Percentiles rank a stretch among this genome's conserved stretches.
phyloP scores from a whole-genome alignment of 2,888 invertebrate species.

The Bimastos eiseni region DNA sequence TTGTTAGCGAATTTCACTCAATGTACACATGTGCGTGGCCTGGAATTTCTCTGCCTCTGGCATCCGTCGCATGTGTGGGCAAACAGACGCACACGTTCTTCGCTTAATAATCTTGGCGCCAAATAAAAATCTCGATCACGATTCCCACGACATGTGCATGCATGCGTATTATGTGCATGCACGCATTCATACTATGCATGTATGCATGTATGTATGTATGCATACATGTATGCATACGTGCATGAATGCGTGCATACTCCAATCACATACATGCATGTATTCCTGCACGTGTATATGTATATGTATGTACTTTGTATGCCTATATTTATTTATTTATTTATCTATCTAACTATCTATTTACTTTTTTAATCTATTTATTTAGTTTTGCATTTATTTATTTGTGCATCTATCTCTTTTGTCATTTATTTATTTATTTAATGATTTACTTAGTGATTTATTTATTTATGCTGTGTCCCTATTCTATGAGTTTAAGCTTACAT shows the following conservation, averaged over 20 bases:
- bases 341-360: too few species aligned
- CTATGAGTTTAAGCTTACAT: background rate
- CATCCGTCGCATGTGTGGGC: background rate
- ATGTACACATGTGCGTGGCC: background rate
- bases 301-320: too few species aligned
- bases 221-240: background rate
- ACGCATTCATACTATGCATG: too few species aligned
- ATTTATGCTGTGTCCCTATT: background rate
- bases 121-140: background rate
- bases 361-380: too few species aligned
- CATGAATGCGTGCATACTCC: background rate
- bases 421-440: too few species aligned
- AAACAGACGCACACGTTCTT: background rate
- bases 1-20: background rate
- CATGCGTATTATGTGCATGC: background rate
- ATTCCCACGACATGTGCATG: background rate
- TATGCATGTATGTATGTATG: background rate
- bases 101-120: background rate
- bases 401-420: too few species aligned
- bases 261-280: too few species aligned
- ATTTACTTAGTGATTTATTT: background rate
- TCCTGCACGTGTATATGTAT: too few species aligned
- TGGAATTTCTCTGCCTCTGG: background rate
- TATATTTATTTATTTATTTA: background rate
- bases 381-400: too few species aligned